Evolutionary conservation across 2,113 vertebrate genomes (phyloP), one percentile per base, ranked within the genome.

Genomic region (Eubucco bourcierii): DNA sequence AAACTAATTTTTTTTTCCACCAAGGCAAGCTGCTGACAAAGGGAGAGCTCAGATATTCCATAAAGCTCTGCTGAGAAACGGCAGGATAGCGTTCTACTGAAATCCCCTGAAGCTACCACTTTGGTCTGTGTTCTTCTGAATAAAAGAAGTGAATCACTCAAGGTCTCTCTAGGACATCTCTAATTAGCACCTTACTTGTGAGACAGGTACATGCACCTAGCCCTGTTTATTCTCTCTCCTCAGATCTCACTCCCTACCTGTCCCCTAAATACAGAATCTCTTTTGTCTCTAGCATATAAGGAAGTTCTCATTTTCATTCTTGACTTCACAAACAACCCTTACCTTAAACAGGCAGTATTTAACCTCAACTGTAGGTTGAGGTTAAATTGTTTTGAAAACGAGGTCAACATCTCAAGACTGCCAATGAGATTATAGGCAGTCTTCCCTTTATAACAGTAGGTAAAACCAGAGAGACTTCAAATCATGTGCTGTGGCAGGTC

Each of bases 1-100:
- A 6, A 44, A 52, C 24, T 4, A n/a, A 4, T 1, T 37, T n/a
- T n/a, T n/a, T n/a, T n/a, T n/a, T n/a, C n/a, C 16, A n/a, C 1
- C 5, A 23, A 78, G 41, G 18, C 10, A 75, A 88, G 34, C 17
- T 76, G 65, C 16, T 61, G 50, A 25, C 34, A 53, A 63, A 70
- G 39, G 25, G 4, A 53, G 5, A 60, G 33, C n/a, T 87, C 56
- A 3, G 1, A 3, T 77, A 63, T 41, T 12, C 27, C n/a, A 37
- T 56, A 56, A 80, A 74, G 3, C 2, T 87, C 59, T 89, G 9
- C 41, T 39, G 37, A 76, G 53, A 60, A 87, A 78, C 15, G 55
- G 5, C 41, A 60, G 12, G 13, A 25, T 8, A 47, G 2, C 9
- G 61, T 3, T 82, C 24, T 83, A 20, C 6, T 77, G 52, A 80